Base-by-base conservation (phyloP, 2,113 vertebrate genomes). In the Gasterosteus aculeatus region DNA sequence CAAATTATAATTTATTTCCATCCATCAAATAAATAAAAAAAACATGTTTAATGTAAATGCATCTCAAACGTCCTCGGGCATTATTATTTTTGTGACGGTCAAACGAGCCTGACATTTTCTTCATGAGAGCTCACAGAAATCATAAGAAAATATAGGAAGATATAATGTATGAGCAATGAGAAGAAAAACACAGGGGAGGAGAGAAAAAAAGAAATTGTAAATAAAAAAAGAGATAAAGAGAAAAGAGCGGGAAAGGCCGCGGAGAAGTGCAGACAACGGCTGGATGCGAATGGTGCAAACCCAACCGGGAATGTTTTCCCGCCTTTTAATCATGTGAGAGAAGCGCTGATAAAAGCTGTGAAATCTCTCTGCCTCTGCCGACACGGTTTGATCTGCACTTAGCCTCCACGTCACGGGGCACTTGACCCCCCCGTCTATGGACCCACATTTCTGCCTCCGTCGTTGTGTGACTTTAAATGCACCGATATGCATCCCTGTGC, bases 1-100 rank as follows among this genome's bases (percentile, higher is more conserved):
- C 84, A 84, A 84, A 80, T 89, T 2, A 87, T 90, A 58, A 84
- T 89, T 90, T 88, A 90, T 91, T 91, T 38, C 49, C 14, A 49
- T 63, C 62, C 51, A 11, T 63, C 53, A 51, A 47, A 29, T 58
- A 61, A 68, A 35, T 57, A 64, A 35, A n/a, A 35, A 39, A 46
- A 42, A 7, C 1, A 7, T 22, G 65, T 61, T 62, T 15, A 54
- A 2, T 31, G 22, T 18, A 33, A n/a, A 39, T 75, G 58, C 38
- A 22, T 58, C 29, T 18, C 16, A 60, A 22, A 54, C 14, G 31
- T 75, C 80, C 31, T 33, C 72, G 56, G 31, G 54, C 31, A 42
- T 58, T 33, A 44, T 22, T 72, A 33, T 29, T 22, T 68, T 49
- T 70, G 57, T 1, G 1, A 22, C 47, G 16, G 9, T 54, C 26